A percentile compares a stretch with the other conserved stretches of the same genome.
Evolutionary conservation across 2,113 vertebrate genomes (phyloP).

Genomic region (Amia ocellicauda): DNA sequence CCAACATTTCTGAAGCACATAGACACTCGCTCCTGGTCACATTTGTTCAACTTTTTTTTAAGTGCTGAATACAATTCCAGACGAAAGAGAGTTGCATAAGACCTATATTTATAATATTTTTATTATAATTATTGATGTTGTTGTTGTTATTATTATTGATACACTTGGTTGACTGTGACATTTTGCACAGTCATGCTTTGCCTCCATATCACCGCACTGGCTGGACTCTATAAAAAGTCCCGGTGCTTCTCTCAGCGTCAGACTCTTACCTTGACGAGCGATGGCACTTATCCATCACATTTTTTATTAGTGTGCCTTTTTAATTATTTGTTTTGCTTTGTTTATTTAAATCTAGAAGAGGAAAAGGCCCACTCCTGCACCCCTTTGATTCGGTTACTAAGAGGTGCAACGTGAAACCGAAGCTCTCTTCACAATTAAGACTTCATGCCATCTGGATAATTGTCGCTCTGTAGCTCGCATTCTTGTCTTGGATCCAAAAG

Average conservation of each 20-base stretch:
- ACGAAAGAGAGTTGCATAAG: no score
- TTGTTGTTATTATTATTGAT: no score
- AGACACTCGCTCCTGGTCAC: no score
- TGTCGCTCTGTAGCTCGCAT: background rate
- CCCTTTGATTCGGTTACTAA: background rate
- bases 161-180: no score
- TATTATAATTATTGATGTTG: no score
- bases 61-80: no score
- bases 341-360: background rate
- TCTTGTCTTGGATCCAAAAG: conserved; percentile 23
- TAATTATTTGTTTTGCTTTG: background rate
- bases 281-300: background rate
- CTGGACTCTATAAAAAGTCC: background rate
- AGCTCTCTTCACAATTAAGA: conserved; percentile 21
- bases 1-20: no score
- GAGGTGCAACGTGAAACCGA: background rate
- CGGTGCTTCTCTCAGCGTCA: background rate
- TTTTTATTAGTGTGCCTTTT: no score
- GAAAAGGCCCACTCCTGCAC: background rate
- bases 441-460: conserved; percentile 17
- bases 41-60: no score
- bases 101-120: no score
- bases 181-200: no score
- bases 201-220: background rate
- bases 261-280: background rate